Conservation (phyloP, 2,113 vertebrate genomes). For the Chaetops frenatus region DNA sequence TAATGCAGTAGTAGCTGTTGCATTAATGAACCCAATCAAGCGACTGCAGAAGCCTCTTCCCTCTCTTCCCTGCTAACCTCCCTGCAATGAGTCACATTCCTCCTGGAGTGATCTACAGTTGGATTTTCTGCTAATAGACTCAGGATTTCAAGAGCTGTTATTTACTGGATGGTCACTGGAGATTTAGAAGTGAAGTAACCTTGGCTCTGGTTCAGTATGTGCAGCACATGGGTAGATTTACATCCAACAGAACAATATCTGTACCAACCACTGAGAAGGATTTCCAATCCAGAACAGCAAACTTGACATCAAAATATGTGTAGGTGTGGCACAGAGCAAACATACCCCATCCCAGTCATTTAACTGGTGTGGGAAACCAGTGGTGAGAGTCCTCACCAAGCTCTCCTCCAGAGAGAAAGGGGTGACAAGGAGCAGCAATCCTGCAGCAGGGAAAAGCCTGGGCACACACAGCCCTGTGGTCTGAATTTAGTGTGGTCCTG, state of each 20-base stretch:
- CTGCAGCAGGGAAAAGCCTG: not conserved
- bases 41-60: not conserved
- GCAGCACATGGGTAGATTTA: not conserved
- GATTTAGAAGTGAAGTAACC: conserved; percentile 26
- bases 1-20: not conserved
- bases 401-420: not conserved
- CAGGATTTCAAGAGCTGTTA: not conserved
- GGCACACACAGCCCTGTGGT: not conserved
- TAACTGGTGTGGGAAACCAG: not conserved
- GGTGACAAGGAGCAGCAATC: not conserved
- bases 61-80: not conserved
- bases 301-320: not conserved
- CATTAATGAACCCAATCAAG: not conserved
- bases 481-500: not conserved
- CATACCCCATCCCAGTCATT: not conserved
- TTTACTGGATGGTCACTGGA: conserved; percentile 29
- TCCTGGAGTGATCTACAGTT: not conserved
- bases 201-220: not conserved
- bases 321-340: not conserved
- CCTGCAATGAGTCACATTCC: not conserved
- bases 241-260: not conserved
- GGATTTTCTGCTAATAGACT: not conserved
- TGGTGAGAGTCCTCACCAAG: not conserved
- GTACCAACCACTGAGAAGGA: not conserved
- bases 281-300: not conserved